Conservation (phyloP, 2,113 vertebrate species). For the Colaptes auratus region DNA sequence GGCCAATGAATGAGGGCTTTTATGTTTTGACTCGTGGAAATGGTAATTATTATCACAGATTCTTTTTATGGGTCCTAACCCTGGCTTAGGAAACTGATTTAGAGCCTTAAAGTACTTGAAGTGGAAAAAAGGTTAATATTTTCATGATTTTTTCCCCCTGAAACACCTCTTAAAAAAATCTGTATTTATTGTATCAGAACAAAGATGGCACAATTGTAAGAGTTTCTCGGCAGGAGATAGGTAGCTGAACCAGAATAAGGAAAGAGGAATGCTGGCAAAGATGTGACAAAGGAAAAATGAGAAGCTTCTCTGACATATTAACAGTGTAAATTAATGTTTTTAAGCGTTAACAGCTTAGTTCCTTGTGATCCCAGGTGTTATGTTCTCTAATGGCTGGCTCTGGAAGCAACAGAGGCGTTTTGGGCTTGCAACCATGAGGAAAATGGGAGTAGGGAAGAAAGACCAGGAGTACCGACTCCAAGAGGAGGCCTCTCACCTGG, state of each 20-base stretch:
- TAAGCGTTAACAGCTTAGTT: background rate
- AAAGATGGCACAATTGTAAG: background rate
- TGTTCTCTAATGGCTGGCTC: background rate
- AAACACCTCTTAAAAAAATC: background rate
- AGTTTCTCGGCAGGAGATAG: background rate
- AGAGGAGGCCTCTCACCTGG: background rate
- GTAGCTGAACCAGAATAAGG: background rate
- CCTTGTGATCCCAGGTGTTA: background rate
- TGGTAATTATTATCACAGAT: constrained; percentile 15
- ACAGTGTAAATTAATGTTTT: background rate
- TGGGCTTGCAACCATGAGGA: constrained; percentile 12
- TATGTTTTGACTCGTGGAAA: background rate
- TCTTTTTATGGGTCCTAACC: background rate
- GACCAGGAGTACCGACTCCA: background rate
- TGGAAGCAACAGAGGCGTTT: constrained; percentile 52
- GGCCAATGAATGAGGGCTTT: background rate
- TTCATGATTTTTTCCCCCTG: background rate
- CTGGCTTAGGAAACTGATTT: background rate
- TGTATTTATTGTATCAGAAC: background rate
- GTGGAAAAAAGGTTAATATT: background rate
- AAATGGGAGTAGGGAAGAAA: background rate
- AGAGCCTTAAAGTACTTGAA: background rate
- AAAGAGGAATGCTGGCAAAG: background rate
- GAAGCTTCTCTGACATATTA: background rate
- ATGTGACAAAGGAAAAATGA: background rate